Evolutionary conservation across 1,140 invertebrate species (phyloP), one percentile per base, ranked within the genome.

Genomic region (Pollicipes pollicipes): DNA sequence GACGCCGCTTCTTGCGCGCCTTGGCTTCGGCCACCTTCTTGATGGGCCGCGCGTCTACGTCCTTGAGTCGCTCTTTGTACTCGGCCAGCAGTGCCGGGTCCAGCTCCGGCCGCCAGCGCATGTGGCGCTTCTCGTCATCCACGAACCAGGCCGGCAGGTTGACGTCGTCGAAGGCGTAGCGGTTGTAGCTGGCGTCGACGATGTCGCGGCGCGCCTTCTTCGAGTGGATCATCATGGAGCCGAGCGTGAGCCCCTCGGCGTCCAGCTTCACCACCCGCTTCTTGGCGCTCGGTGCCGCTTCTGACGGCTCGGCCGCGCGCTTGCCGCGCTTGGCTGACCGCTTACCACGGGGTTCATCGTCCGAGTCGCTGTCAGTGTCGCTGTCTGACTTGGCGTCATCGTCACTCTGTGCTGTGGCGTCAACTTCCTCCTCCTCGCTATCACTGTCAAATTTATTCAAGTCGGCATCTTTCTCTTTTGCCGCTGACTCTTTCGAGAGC

Each of bases 1-100:
- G 87, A 73, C 92, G 87, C 77, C 88, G 89, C 86, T 98, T 97
- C 83, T 98, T 99, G 68, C 97, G 86, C 0, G 93, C 92, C 79
- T 97, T 99, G 0, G 97, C 97, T 83, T 99, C 95, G 74, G 95
- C 87, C 0, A 99, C 91, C 84, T 99, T 99, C 80, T 98, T 99
- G 68, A 98, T 96, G 26, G 97, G 93, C 70, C 93, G 82, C 0
- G 88, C 89, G 81, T 99, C 95, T 8, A 99, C 86, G 74, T 95
- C 94, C 81, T 91, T 87, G 29, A 91, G 75, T 72, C 81, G 78
- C 70, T 84, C 76, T 75, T 80, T 81, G 73, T 86, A 87, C 68
- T 71, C 69, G 21, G 66, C 83, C 0, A 85, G 82, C 8, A 89
- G 78, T 77, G 88, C 88, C 80, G 86, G 76, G 13, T 75, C 74